These are phyloP conservation scores for Xanthostigma xanthostigma DNA, from an alignment of 2,888 invertebrate genomes.

Conservation along the genomic window DNA sequence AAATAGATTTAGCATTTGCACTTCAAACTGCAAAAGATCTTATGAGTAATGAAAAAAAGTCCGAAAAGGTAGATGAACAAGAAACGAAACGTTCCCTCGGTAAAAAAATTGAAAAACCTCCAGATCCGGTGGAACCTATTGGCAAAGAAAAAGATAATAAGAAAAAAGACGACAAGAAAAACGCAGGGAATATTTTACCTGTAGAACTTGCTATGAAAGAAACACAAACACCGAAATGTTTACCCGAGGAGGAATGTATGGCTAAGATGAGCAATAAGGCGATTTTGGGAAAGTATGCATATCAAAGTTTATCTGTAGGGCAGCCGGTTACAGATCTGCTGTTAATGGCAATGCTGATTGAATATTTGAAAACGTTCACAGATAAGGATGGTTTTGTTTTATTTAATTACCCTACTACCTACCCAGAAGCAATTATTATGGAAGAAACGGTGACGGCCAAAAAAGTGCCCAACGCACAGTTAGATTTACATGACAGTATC, in stretches of 20 bases:
- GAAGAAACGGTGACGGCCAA: constrained; percentile 42
- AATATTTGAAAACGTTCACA: constrained; percentile 37
- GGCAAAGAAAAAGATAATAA: constrained; percentile 29
- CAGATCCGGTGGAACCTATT: constrained; percentile 23
- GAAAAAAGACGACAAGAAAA: constrained; percentile 26
- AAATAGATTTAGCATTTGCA: constrained; percentile 27
- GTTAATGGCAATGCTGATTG: constrained; percentile 39
- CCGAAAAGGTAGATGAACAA: constrained; percentile 2
- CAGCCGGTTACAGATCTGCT: constrained; percentile 38
- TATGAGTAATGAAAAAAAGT: neutral
- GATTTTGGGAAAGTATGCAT: constrained; percentile 37
- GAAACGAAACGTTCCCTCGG: constrained; percentile 20
- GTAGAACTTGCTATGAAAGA: constrained; percentile 25
- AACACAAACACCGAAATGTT: constrained; percentile 43
- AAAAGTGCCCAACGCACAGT: constrained; percentile 29
- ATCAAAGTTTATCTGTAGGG: constrained; percentile 37
- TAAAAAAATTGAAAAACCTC: constrained; percentile 24
- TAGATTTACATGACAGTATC: constrained; percentile 23
- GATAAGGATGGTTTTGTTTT: constrained; percentile 43
- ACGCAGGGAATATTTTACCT: constrained; percentile 12
- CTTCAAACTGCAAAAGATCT: constrained; percentile 5
- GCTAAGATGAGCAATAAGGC: constrained; percentile 31
- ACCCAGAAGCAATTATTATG: constrained; percentile 39
- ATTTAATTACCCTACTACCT: constrained; percentile 44
- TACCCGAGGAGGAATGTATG: constrained; percentile 39